phyloP scores from a whole-genome alignment of 1,140 invertebrate species.

The Myzus persicae region DNA sequence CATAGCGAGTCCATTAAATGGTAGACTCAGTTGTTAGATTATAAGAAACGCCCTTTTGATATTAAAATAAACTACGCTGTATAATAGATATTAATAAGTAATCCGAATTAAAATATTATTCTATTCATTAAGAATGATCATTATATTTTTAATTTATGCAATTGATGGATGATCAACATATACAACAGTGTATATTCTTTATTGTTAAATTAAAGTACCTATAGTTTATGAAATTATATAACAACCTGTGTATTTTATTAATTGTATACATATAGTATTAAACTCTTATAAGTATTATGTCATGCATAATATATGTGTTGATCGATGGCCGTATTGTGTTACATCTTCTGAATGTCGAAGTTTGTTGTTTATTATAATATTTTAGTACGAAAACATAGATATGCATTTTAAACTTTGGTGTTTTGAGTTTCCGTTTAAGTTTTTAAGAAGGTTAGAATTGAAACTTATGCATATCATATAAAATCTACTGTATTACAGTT shows the following conservation, averaged over 20 bases:
- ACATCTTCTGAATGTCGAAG: background rate
- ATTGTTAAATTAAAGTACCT: too few relatives aligned
- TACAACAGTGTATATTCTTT: too few relatives aligned
- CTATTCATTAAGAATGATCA: background rate
- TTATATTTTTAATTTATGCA: too few relatives aligned
- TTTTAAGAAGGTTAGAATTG: background rate
- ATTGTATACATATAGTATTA: too few relatives aligned
- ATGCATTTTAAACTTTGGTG: background rate
- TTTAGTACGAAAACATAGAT: background rate
- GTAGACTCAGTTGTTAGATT: background rate
- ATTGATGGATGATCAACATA: too few relatives aligned
- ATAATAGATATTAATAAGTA: background rate
- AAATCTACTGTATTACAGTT: background rate
- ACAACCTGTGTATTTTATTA: too few relatives aligned
- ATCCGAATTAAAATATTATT: background rate
- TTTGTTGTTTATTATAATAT: background rate
- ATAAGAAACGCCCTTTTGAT: background rate
- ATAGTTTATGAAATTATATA: background rate
- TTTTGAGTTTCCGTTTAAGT: background rate
- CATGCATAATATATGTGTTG: background rate
- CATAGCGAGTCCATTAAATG: background rate
- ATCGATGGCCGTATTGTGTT: background rate
- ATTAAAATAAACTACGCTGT: background rate
- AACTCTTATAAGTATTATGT: too few relatives aligned
- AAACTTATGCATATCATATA: background rate